A percentile compares a stretch with the other conserved stretches of the same genome.
These are phyloP conservation scores for Remorina albescens DNA, from an alignment of 2,797 vertebrate species.

Conservation along the genomic window DNA sequence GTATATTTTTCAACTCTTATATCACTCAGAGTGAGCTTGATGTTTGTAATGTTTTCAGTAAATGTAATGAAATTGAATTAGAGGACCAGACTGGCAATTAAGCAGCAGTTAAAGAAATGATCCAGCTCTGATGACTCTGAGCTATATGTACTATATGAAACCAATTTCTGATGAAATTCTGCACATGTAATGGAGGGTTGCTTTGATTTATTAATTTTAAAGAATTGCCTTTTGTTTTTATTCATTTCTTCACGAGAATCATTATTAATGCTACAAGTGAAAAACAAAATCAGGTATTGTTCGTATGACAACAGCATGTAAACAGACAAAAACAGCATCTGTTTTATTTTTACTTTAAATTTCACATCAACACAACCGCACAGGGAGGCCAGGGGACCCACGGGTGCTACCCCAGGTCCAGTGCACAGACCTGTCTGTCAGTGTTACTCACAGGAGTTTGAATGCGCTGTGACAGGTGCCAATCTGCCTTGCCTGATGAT, in stretches of 20 bases:
- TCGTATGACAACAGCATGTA: neutral
- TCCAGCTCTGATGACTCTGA: neutral
- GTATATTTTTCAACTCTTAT: neutral
- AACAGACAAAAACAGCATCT: slow-evolving; percentile 11
- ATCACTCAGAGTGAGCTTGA: neutral
- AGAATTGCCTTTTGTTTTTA: neutral
- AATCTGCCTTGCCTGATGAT: slow-evolving; percentile 67
- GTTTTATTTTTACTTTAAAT: slow-evolving; percentile 69
- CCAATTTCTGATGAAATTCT: neutral
- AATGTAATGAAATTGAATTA: neutral
- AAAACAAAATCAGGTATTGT: too few relatives aligned
- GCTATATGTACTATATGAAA: too few relatives aligned
- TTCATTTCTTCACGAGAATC: neutral
- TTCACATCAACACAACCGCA: slow-evolving; percentile 26
- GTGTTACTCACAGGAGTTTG: slow-evolving; percentile 67
- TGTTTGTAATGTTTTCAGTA: neutral
- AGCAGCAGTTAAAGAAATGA: neutral
- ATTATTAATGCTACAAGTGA: neutral
- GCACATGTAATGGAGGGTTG: neutral
- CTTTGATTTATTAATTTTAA: neutral
- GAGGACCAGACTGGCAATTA: neutral
- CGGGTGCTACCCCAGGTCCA: slow-evolving; percentile 72
- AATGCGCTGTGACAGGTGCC: slow-evolving; percentile 80
- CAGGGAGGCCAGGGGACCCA: slow-evolving; percentile 53
- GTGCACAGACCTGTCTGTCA: slow-evolving; percentile 72